phyloP scores from a whole-genome alignment of 2,113 vertebrate species.

The Mobula hypostoma region DNA sequence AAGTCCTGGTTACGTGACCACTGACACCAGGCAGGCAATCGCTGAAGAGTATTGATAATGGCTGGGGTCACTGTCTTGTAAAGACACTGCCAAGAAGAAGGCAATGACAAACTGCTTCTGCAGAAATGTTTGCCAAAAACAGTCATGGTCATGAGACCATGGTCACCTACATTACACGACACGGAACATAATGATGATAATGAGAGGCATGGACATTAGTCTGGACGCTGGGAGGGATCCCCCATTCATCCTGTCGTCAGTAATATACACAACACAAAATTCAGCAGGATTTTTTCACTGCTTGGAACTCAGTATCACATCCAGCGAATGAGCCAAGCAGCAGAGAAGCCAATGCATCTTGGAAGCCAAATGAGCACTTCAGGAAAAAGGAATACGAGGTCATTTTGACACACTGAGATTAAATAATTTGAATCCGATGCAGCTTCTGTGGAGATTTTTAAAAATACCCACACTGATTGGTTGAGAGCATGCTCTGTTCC shows the following conservation, averaged over 20 bases:
- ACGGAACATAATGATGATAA: too few species aligned
- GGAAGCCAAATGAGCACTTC: background rate
- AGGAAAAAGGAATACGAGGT: background rate
- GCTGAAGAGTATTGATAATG: too few species aligned
- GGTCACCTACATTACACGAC: too few species aligned
- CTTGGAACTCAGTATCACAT: background rate
- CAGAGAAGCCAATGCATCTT: background rate
- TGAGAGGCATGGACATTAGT: too few species aligned
- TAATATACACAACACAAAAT: background rate
- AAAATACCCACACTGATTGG: background rate
- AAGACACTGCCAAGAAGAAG: too few species aligned
- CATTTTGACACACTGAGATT: background rate
- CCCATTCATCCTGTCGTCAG: background rate
- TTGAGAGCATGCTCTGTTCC: background rate
- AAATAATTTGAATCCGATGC: background rate
- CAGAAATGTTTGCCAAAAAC: too few species aligned
- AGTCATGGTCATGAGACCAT: too few species aligned
- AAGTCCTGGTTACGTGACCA: too few species aligned
- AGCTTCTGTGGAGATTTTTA: background rate
- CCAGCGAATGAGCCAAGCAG: background rate
- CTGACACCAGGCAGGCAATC: too few species aligned
- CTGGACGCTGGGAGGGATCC: background rate
- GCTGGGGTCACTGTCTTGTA: too few species aligned
- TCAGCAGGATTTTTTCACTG: background rate
- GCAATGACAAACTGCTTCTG: too few species aligned